These are phyloP conservation scores for Pseudochromis fuscus DNA, from an alignment of 2,797 vertebrate genomes.

Conservation along the genomic window DNA sequence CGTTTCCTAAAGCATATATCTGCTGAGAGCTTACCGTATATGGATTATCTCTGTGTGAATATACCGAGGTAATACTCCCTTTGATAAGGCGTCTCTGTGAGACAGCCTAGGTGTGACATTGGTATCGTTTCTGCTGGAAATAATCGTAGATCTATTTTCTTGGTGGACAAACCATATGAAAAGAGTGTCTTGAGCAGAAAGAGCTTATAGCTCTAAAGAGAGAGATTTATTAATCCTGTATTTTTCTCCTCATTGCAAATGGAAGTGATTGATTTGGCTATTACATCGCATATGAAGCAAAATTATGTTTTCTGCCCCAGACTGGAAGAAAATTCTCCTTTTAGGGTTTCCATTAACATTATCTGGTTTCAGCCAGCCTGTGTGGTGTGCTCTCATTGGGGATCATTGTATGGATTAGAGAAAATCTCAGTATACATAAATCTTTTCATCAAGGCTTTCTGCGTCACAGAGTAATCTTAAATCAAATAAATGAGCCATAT, in stretches of 20 bases:
- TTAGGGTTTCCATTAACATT: conserved; percentile 53
- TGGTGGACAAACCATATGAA: conserved; percentile 38
- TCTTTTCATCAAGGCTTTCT: conserved; percentile 69
- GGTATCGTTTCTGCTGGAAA: conserved; percentile 45
- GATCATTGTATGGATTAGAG: conserved; percentile 67
- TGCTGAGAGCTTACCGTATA: conserved; percentile 55
- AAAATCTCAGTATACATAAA: conserved; percentile 67
- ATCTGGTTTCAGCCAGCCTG: conserved; percentile 33
- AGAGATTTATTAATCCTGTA: conserved; percentile 60
- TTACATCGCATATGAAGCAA: conserved; percentile 62
- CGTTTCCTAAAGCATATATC: conserved; percentile 65
- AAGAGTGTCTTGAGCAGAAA: conserved; percentile 27
- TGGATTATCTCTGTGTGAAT: conserved; percentile 70
- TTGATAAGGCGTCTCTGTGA: conserved; percentile 56
- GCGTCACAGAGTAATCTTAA: conserved; percentile 61
- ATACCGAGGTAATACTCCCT: conserved; percentile 50
- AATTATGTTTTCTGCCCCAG: conserved; percentile 46
- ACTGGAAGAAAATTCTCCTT: conserved; percentile 33
- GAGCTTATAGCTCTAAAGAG: conserved; percentile 40
- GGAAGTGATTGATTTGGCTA: conserved; percentile 71
- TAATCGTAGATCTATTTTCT: conserved; percentile 58
- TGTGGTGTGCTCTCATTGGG: conserved; percentile 35
- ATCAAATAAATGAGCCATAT: conserved; percentile 44
- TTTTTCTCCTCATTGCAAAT: conserved; percentile 59
- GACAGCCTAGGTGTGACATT: conserved; percentile 57